Evolutionary conservation across 1,140 invertebrate species (phyloP).

Genomic region (Glossosoma conforme): DNA sequence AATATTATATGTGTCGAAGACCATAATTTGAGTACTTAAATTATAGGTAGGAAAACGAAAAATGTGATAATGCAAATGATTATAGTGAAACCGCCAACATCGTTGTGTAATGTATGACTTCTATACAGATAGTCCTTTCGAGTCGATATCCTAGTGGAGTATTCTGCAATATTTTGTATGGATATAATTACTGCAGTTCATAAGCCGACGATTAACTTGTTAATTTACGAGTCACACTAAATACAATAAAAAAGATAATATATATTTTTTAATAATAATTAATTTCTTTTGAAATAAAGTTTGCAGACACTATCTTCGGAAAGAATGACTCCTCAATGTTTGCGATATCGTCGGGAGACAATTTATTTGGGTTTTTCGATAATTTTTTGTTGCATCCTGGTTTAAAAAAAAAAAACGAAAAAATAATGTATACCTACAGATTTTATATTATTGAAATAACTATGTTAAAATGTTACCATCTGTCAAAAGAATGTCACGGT

Average conservation of each 20-base stretch:
- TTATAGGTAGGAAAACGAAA: conserved; percentile 31
- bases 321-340: too few species aligned
- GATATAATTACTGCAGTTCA: too few species aligned
- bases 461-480: conserved; percentile 30
- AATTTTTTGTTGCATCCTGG: too few species aligned
- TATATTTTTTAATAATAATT: too few species aligned
- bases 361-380: too few species aligned
- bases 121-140: background rate
- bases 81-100: conserved; percentile 23
- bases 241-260: too few species aligned
- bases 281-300: too few species aligned
- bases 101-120: conserved; percentile 4
- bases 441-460: conserved; percentile 22
- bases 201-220: too few species aligned
- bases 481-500: conserved; percentile 27
- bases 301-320: too few species aligned
- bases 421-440: conserved; percentile 24
- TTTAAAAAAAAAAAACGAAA: conserved; percentile 14
- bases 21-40: conserved; percentile 29
- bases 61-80: conserved; percentile 31
- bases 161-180: too few species aligned
- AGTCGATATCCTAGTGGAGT: conserved; percentile 1
- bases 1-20: conserved; percentile 7
- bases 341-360: too few species aligned
- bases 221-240: background rate